Conservation (phyloP, 2,797 vertebrate genomes). For the Australoheros facetus region DNA sequence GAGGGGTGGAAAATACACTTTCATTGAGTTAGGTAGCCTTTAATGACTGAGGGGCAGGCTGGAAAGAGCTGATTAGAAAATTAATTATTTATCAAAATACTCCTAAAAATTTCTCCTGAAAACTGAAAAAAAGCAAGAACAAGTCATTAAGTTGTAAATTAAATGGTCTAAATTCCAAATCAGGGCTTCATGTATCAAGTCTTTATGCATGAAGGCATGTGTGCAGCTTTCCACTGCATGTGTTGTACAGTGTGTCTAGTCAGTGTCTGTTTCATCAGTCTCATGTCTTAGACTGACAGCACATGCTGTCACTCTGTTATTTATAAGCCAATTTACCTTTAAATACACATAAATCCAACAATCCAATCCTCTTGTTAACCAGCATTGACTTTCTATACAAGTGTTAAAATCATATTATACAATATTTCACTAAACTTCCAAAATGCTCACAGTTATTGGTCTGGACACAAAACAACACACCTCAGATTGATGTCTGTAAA, state of each 20-base stretch:
- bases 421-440: not conserved
- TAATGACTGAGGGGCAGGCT: conserved; percentile 69
- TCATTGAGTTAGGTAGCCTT: conserved; percentile 64
- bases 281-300: not conserved
- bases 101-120: conserved; percentile 72
- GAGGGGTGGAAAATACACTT: conserved; percentile 63
- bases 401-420: not conserved
- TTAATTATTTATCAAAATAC: conserved; percentile 81
- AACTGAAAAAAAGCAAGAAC: conserved; percentile 67
- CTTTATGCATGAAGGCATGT: not conserved
- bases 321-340: not conserved
- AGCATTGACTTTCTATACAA: not conserved
- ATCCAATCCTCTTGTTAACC: not conserved
- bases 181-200: conserved; percentile 9
- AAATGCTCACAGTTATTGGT: not conserved
- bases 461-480: not conserved
- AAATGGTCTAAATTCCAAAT: conserved; percentile 56
- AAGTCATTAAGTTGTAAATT: conserved; percentile 69
- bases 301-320: not conserved
- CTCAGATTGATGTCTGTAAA: not conserved
- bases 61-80: conserved; percentile 75
- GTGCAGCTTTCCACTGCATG: not conserved
- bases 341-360: not conserved
- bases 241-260: not conserved
- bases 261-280: not conserved